Base-by-base conservation (phyloP, 2,113 vertebrate genomes). In the Toxostoma redivivum region DNA sequence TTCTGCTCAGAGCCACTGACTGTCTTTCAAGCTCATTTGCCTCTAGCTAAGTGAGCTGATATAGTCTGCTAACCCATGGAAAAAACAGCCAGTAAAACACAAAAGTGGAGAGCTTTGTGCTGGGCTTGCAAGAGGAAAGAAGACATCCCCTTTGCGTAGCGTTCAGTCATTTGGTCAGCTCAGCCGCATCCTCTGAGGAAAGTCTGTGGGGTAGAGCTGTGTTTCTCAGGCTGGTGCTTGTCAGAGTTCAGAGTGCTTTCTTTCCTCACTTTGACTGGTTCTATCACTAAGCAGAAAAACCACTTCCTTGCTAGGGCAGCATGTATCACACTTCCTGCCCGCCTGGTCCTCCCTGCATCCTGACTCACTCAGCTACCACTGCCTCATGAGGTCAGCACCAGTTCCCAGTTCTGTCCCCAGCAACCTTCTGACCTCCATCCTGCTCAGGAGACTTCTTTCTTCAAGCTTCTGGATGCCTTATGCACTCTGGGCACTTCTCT, bases 281-380 rank as follows among this genome's bases (percentile, higher is more conserved):
- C 11, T 60, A 8, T 33, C n/a, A 1, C 44, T 48, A 65, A 90
- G 65, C 58, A 94, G 90, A 88, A 94, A 97, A 96, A 54, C 88
- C 96, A 93, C 95, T 92, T 96, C 81, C 90, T 74, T 56, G 15
- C n/a, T 33, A 57, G 9, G 42, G 54, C 54, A 76, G 53, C 1
- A 1, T 27, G 20, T 20, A 14, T n/a, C 67, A 51, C 53, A 5
- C 57, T 85, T 93, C 86, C 94, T 82, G 71, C 88, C 74, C 9
- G 1, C 35, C 61, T 4, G 0, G 4, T 14, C 31, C 73, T 58
- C 23, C 19, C 38, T 40, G 7, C 82, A 61, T 86, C 80, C 86
- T n/a, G 37, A 57, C 81, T 33, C 12, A 25, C 27, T 13, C 91
- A 56, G 30, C n/a, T 2, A 2, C 31, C 0, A 3, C 56, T 9